A percentile compares a stretch with the other conserved stretches of the same genome.
Evolutionary conservation across 1,140 invertebrate genomes (phyloP).

Genomic region (Eciton burchellii): DNA sequence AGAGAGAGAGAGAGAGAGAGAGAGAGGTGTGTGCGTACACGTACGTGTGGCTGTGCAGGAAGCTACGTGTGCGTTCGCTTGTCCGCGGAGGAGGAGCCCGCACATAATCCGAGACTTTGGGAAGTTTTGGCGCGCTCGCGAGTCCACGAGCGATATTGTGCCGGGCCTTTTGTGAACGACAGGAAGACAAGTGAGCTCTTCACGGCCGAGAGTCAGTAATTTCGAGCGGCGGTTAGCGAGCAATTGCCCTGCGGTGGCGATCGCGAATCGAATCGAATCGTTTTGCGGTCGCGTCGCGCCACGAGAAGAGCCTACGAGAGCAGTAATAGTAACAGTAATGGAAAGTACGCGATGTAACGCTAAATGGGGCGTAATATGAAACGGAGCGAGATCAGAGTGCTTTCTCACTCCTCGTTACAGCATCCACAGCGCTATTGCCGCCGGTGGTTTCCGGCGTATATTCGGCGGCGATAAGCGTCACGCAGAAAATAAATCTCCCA

Average conservation of each 20-base stretch:
- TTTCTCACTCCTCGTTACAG: constrained; percentile 14
- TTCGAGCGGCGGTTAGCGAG: constrained; percentile 51
- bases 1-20: no score
- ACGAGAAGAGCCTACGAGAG: constrained; percentile 32
- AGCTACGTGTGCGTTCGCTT: neutral
- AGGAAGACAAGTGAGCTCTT: constrained; percentile 58
- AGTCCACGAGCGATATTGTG: constrained; percentile 46
- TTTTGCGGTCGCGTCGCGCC: constrained; percentile 46
- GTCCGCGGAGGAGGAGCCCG: constrained; percentile 1
- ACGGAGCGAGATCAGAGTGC: constrained; percentile 30
- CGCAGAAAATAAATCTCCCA: constrained; percentile 40
- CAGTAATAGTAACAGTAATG: constrained; percentile 50
- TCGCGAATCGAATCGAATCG: constrained; percentile 43
- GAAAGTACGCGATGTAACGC: constrained; percentile 49
- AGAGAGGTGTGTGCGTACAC: neutral
- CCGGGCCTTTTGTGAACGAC: constrained; percentile 49
- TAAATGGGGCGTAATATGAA: constrained; percentile 54
- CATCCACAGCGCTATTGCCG: constrained; percentile 1
- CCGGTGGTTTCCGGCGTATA: constrained; percentile 11
- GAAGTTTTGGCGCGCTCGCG: constrained; percentile 38
- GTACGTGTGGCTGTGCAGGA: neutral
- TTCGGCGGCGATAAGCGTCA: neutral
- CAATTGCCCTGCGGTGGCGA: constrained; percentile 53
- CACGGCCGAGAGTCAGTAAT: constrained; percentile 54
- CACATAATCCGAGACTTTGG: constrained; percentile 51